These are phyloP conservation scores for Pogonomyrmex barbatus DNA, from an alignment of 1,140 invertebrate species.

Conservation along the genomic window DNA sequence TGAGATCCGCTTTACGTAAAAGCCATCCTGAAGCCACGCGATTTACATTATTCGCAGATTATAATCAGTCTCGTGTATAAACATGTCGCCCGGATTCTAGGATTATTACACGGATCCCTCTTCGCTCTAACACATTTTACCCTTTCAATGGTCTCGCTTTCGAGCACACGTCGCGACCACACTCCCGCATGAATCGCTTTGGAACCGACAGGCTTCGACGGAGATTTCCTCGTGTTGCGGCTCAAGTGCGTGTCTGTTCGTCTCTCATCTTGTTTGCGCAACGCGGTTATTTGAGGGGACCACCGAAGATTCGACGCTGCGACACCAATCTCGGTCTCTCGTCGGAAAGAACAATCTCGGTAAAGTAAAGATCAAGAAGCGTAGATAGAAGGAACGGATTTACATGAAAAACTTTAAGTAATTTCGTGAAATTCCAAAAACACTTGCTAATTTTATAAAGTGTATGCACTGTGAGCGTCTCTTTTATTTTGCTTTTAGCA, in stretches of 20 bases:
- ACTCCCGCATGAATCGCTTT: constrained; percentile 13
- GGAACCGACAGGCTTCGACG: constrained; percentile 41
- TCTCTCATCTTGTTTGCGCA: constrained; percentile 59
- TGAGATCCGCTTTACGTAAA: not conserved
- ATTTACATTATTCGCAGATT: not conserved
- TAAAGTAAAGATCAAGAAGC: constrained; percentile 24
- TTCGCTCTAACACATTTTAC: not conserved
- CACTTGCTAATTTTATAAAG: not conserved
- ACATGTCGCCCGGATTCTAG: not conserved
- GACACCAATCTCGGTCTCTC: constrained; percentile 11
- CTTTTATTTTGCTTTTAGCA: not conserved
- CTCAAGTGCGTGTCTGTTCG: constrained; percentile 44
- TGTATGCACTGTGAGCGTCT: not conserved
- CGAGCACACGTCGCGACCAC: constrained; percentile 1
- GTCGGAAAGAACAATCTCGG: constrained; percentile 8
- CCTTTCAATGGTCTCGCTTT: constrained; percentile 4
- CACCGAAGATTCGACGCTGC: constrained; percentile 25
- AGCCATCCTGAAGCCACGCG: not conserved
- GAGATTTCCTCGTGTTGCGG: constrained; percentile 50
- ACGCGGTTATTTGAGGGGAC: constrained; percentile 47
- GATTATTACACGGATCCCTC: constrained; percentile 25
- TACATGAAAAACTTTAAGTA: not conserved
- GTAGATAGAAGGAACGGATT: not conserved
- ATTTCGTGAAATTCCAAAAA: not conserved
- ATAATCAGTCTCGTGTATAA: constrained; percentile 35